Conservation (phyloP, 2,113 vertebrate species). For the Chauna torquata region DNA sequence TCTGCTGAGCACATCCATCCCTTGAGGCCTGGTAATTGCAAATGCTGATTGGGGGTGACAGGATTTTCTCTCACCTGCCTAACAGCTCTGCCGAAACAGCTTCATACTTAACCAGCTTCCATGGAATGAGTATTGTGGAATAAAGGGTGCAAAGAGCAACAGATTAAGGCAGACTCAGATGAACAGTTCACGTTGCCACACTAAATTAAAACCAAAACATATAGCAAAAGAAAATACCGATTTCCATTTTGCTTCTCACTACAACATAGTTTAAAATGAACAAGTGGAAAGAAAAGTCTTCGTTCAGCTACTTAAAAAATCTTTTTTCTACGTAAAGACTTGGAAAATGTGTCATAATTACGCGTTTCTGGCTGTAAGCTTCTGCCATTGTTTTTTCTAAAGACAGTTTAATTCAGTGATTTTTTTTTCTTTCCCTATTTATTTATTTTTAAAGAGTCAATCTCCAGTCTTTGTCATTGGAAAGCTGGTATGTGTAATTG, state of each 20-base stretch:
- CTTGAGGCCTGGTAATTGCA: neutral
- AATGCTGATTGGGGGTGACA: neutral
- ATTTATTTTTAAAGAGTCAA: neutral
- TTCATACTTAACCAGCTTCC: neutral
- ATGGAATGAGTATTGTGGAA: neutral
- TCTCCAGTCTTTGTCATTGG: neutral
- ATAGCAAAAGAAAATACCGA: neutral
- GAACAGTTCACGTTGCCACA: neutral
- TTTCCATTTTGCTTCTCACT: neutral
- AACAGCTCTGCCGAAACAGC: neutral
- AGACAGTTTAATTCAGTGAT: neutral
- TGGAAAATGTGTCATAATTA: neutral
- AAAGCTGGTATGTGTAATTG: neutral
- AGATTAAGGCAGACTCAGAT: neutral
- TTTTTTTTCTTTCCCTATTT: neutral
- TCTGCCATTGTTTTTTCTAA: neutral
- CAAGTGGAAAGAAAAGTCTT: neutral
- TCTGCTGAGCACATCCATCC: neutral
- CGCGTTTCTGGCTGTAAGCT: neutral
- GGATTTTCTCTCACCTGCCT: conserved; percentile 18
- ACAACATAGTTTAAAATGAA: neutral
- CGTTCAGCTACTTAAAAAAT: neutral
- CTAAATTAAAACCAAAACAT: neutral
- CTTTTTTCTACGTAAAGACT: neutral
- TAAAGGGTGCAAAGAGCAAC: neutral